phyloP scores from a whole-genome alignment of 2,113 vertebrate species.

The Holacanthus passer region DNA sequence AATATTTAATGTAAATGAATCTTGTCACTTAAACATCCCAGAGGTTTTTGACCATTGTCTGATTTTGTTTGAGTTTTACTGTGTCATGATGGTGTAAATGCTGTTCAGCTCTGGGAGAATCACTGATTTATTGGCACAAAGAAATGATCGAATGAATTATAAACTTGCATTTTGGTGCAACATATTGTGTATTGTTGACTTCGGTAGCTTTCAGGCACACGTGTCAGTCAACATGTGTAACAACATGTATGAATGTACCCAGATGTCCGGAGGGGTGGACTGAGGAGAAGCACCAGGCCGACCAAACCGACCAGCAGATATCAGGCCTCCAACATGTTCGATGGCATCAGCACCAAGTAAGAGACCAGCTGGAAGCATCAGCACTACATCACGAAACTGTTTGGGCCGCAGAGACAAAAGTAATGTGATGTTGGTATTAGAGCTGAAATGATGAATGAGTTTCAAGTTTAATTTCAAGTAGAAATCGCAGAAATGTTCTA shows the following conservation, averaged over 20 bases:
- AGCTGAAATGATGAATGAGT: neutral
- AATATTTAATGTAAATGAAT: too few relatives aligned
- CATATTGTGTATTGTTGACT: neutral
- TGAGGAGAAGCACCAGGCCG: conserved; percentile 47
- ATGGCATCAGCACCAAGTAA: conserved; percentile 53
- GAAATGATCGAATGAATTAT: neutral
- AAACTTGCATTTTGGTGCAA: neutral
- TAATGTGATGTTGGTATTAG: neutral
- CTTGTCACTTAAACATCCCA: too few relatives aligned
- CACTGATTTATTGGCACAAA: neutral
- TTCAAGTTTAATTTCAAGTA: too few relatives aligned
- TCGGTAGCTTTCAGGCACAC: neutral
- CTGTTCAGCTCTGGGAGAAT: neutral
- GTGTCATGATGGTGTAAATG: too few relatives aligned
- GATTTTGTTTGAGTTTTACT: too few relatives aligned
- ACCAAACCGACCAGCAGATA: conserved; percentile 38
- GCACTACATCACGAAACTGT: too few relatives aligned
- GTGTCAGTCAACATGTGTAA: neutral
- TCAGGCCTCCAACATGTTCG: conserved; percentile 27
- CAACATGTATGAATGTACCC: neutral
- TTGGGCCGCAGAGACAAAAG: too few relatives aligned
- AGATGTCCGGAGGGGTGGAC: neutral
- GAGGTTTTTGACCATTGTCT: too few relatives aligned
- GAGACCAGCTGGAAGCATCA: neutral
- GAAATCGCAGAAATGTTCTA: too few relatives aligned